Evolutionary conservation across 2,797 vertebrate species (phyloP).

Genomic region (Pantherophis alleghaniensis): DNA sequence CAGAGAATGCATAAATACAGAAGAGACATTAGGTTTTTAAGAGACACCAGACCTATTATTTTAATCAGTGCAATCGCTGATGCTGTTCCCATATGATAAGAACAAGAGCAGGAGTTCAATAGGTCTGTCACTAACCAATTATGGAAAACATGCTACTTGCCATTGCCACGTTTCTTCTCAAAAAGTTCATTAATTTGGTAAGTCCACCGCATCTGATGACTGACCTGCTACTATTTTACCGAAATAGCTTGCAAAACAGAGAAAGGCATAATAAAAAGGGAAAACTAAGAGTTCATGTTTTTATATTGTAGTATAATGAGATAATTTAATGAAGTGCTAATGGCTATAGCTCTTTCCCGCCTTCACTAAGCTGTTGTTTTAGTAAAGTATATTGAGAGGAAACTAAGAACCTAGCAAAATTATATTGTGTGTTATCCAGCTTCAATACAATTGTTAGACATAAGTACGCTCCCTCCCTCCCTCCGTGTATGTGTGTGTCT

Average conservation of each 20-base stretch:
- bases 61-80: not conserved
- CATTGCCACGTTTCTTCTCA: conserved; percentile 10
- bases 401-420: conserved; percentile 27
- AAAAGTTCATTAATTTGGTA: conserved; percentile 9
- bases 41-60: not conserved
- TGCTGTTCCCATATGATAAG: not conserved
- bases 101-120: not conserved
- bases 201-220: not conserved
- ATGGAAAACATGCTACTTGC: not conserved
- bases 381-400: conserved; percentile 18
- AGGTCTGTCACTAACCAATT: not conserved
- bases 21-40: not conserved
- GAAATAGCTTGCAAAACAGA: not conserved
- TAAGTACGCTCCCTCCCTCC: not conserved
- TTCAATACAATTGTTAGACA: conserved; percentile 15
- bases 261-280: conserved; percentile 33
- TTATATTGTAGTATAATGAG: conserved; percentile 39
- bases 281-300: conserved; percentile 23
- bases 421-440: conserved; percentile 1
- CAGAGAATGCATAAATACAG: not conserved
- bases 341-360: conserved; percentile 17
- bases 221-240: conserved; percentile 5
- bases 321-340: conserved; percentile 53
- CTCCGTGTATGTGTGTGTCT: not conserved
- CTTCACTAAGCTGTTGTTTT: conserved; percentile 23